Evolutionary conservation across 2,113 vertebrate species (phyloP).

Genomic region (Bubalus kerabau): DNA sequence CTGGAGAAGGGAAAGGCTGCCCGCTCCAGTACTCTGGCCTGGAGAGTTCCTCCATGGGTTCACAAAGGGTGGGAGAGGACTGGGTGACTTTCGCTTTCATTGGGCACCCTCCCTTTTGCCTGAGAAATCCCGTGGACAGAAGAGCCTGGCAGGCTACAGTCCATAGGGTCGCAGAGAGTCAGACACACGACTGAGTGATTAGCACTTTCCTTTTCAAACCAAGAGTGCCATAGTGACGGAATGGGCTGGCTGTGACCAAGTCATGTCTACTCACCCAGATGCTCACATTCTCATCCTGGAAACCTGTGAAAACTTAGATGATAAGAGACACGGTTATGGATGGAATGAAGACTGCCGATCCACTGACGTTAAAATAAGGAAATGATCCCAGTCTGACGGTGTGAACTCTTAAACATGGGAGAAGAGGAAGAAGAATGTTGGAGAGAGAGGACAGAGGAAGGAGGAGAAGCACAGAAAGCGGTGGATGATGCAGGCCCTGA

Average conservation of each 20-base stretch:
- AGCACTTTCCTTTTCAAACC: neutral
- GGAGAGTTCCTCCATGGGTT: neutral
- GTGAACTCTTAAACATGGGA: neutral
- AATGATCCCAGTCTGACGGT: too few relatives aligned
- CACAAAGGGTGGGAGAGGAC: neutral
- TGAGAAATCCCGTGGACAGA: neutral
- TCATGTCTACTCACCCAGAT: accelerated
- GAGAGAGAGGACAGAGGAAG: too few relatives aligned
- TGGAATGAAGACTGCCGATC: accelerated
- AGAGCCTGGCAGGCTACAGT: neutral
- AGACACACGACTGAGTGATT: accelerated
- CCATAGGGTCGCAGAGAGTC: neutral
- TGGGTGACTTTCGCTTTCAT: too few relatives aligned
- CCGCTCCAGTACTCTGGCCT: neutral
- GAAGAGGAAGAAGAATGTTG: accelerated
- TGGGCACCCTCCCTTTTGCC: neutral
- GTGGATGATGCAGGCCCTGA: too few relatives aligned
- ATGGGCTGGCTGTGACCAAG: accelerated
- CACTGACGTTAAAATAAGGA: neutral
- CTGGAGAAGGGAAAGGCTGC: neutral
- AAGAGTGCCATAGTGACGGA: accelerated
- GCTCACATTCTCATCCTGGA: neutral
- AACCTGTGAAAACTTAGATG: neutral
- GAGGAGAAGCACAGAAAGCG: accelerated
- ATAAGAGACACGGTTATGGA: accelerated